Evolutionary conservation across 2,888 invertebrate genomes (phyloP).

Genomic region (Lepidocyrtinus sp.): DNA sequence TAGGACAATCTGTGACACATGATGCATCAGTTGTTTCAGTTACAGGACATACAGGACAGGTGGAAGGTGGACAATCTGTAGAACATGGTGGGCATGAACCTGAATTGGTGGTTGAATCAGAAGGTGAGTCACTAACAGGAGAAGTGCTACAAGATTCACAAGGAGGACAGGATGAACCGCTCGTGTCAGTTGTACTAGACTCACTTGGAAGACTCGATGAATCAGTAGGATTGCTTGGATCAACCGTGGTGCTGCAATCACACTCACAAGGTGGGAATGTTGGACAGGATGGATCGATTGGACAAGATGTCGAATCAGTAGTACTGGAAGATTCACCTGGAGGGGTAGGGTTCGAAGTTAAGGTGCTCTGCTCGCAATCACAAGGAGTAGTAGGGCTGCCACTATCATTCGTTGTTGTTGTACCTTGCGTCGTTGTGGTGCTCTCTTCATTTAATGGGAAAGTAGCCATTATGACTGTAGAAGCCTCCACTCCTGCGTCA

Average conservation of each 20-base stretch:
- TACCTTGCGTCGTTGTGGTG: neutral
- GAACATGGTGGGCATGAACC: neutral
- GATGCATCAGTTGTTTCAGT: neutral
- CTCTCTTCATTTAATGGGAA: neutral
- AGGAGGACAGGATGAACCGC: slow-evolving; percentile 5
- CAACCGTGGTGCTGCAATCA: too few relatives aligned
- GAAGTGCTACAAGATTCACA: neutral
- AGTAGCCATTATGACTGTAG: neutral
- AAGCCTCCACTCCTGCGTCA: neutral
- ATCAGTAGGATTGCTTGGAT: too few relatives aligned
- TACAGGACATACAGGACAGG: neutral
- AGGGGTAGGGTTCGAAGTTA: too few relatives aligned
- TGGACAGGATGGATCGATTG: too few relatives aligned
- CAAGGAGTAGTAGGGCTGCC: neutral
- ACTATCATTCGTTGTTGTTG: neutral
- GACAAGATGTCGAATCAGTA: neutral
- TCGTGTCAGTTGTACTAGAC: neutral
- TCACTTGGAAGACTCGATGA: too few relatives aligned
- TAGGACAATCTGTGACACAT: too few relatives aligned
- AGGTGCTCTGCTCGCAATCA: too few relatives aligned
- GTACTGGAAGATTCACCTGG: too few relatives aligned
- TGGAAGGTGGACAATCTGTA: too few relatives aligned
- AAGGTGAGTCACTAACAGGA: neutral
- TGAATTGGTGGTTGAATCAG: neutral
- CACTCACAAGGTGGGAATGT: too few relatives aligned